A percentile compares a stretch with the other conserved stretches of the same genome.
Conservation (phyloP, 2,888 invertebrate genomes). For the Amphipoea oculea region DNA sequence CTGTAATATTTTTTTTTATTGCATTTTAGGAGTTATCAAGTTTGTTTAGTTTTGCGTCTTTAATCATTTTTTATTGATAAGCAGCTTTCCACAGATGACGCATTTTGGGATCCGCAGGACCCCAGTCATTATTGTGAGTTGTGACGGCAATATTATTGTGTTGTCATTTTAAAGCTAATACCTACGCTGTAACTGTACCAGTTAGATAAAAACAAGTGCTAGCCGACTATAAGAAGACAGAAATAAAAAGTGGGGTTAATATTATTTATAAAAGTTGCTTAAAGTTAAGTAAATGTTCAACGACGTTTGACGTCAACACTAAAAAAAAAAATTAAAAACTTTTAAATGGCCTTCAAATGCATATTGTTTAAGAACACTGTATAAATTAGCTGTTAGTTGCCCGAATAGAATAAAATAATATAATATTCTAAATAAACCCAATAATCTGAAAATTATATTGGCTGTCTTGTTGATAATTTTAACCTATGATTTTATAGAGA, state of each 20-base stretch:
- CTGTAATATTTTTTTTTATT: no score
- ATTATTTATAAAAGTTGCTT: neutral
- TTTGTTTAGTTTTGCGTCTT: no score
- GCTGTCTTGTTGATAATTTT: neutral
- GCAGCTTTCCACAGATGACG: no score
- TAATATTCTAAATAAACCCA: neutral
- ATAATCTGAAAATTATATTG: neutral
- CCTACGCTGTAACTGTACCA: neutral
- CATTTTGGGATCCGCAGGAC: no score
- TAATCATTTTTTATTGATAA: no score
- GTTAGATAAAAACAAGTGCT: slow-evolving; percentile 10
- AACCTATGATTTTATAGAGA: neutral
- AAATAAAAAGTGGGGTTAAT: neutral
- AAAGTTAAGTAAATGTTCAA: neutral
- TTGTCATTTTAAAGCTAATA: neutral
- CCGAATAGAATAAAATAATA: no score
- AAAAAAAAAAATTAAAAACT: no score
- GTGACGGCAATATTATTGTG: neutral
- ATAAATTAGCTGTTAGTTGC: no score
- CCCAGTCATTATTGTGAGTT: no score
- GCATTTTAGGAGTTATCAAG: no score
- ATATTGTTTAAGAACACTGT: no score
- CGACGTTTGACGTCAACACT: neutral
- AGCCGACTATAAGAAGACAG: neutral
- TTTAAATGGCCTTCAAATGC: no score